These are phyloP conservation scores for Rhinichthys klamathensis DNA, from an alignment of 2,113 vertebrate genomes.

Conservation along the genomic window DNA sequence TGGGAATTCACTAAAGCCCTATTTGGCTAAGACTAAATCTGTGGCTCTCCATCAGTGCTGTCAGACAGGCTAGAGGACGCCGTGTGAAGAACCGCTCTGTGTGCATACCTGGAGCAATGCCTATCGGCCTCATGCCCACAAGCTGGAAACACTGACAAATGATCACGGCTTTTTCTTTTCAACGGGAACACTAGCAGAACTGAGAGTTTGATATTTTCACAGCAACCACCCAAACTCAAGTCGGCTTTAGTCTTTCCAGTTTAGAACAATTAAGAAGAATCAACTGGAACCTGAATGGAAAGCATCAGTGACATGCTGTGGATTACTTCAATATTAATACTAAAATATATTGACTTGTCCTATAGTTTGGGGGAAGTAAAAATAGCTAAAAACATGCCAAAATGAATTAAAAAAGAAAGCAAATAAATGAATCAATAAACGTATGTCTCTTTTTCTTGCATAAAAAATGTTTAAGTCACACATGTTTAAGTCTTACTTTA, in stretches of 20 bases:
- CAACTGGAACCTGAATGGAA: not conserved
- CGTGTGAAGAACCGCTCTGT: constrained; percentile 1
- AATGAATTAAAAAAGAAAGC: too few species aligned
- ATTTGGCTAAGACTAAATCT: constrained; percentile 35
- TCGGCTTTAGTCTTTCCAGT: not conserved
- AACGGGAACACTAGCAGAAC: not conserved
- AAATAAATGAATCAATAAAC: too few species aligned
- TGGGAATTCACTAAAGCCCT: constrained; percentile 43
- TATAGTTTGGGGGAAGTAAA: too few species aligned
- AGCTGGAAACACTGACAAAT: not conserved
- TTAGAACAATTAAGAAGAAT: not conserved
- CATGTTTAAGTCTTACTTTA: too few species aligned
- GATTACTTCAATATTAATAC: not conserved
- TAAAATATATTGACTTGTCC: too few species aligned
- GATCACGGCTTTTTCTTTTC: not conserved
- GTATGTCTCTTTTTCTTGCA: too few species aligned
- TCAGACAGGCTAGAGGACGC: constrained; percentile 9
- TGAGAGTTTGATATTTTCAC: not conserved
- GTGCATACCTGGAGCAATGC: constrained; percentile 16
- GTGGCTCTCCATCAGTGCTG: constrained; percentile 37
- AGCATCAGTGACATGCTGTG: not conserved
- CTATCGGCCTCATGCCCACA: not conserved
- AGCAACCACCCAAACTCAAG: not conserved
- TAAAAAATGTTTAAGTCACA: too few species aligned
- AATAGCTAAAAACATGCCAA: not conserved